phyloP scores from a whole-genome alignment of 2,888 invertebrate species.

The Dasypogon diadema region DNA sequence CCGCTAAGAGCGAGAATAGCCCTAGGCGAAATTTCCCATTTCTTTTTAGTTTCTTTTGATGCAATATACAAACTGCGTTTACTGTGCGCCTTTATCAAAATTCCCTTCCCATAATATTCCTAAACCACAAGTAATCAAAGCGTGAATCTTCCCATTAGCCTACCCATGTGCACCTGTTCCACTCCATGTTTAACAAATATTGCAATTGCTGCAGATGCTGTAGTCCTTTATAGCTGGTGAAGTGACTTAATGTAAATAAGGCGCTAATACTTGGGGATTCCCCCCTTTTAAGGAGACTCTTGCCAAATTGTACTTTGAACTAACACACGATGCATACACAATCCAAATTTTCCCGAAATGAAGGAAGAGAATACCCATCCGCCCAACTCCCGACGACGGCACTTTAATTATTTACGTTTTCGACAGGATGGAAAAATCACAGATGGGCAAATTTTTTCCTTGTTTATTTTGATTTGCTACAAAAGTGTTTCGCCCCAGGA shows the following conservation, averaged over 20 bases:
- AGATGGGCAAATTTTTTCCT: slow-evolving; percentile 15
- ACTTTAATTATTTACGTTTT: slow-evolving; percentile 29
- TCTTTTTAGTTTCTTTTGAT: too few species aligned
- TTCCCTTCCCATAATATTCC: too few species aligned
- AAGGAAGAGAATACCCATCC: not conserved
- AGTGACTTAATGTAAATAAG: too few species aligned
- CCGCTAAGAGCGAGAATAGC: too few species aligned
- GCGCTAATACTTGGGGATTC: not conserved
- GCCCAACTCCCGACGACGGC: not conserved
- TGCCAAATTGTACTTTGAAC: not conserved
- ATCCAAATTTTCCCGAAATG: not conserved
- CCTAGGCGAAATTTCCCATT: too few species aligned
- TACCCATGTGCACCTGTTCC: not conserved
- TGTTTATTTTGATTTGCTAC: slow-evolving; percentile 30
- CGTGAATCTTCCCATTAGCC: too few species aligned
- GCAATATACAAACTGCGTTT: not conserved
- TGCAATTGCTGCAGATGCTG: not conserved
- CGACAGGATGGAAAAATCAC: slow-evolving; percentile 8
- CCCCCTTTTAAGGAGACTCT: not conserved
- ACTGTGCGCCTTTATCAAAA: not conserved
- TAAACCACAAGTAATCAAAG: too few species aligned
- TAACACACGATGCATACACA: not conserved
- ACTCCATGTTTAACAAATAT: not conserved
- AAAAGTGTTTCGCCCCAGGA: slow-evolving; percentile 10
- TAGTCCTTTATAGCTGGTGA: not conserved